These are phyloP conservation scores for Megaceryle torquata DNA, from an alignment of 2,113 vertebrate species.

Conservation along the genomic window DNA sequence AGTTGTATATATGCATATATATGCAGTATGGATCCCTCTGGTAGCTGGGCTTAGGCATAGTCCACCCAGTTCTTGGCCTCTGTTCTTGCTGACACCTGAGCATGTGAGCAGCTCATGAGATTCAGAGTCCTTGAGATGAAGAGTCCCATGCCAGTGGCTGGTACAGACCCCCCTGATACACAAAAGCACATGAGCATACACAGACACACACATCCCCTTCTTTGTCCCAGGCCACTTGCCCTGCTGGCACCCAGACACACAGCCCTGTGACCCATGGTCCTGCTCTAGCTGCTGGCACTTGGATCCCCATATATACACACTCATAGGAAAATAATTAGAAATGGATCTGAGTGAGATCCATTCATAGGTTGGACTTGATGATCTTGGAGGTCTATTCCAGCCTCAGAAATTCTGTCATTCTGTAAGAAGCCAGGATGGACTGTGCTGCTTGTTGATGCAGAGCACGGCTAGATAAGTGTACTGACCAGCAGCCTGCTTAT, in stretches of 20 bases:
- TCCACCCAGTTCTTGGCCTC: background rate
- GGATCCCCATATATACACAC: background rate
- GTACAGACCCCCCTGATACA: background rate
- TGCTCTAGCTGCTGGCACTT: background rate
- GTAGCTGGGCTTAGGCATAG: background rate
- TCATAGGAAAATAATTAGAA: background rate
- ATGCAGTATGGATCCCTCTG: background rate
- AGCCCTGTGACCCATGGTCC: background rate
- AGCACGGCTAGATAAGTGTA: background rate
- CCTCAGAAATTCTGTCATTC: no score
- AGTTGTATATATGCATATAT: background rate
- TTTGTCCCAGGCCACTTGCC: background rate
- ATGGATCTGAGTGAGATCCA: background rate
- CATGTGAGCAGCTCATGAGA: background rate
- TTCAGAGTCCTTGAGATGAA: background rate
- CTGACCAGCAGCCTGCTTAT: background rate
- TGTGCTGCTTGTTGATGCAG: fast-evolving
- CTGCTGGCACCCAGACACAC: background rate
- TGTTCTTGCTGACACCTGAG: background rate
- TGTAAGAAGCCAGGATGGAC: background rate
- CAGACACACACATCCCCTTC: background rate
- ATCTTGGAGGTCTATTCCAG: no score
- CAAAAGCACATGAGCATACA: no score
- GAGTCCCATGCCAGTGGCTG: background rate
- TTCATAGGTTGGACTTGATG: no score